Percentiles rank a stretch among this genome's conserved stretches.
Conservation (phyloP, 2,113 vertebrate species). For the Muscicapa adusta region DNA sequence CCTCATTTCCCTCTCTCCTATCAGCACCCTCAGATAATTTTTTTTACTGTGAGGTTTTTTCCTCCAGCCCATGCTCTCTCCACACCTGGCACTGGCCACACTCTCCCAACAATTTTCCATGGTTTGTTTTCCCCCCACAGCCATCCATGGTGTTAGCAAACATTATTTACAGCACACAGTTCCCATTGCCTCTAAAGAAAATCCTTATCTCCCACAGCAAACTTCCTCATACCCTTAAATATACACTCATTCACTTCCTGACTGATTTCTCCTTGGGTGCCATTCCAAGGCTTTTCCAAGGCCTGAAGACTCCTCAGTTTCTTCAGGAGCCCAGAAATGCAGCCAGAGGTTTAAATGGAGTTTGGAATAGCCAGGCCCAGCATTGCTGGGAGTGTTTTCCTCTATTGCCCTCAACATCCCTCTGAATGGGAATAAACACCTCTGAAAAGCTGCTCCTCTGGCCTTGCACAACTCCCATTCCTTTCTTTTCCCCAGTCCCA, state of each 20-base stretch:
- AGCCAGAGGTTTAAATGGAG: background rate
- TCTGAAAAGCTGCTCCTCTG: conserved; percentile 23
- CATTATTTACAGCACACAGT: background rate
- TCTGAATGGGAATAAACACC: conserved; percentile 49
- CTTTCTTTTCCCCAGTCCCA: conserved; percentile 3
- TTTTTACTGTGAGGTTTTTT: background rate
- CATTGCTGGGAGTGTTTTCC: background rate
- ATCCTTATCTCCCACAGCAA: background rate
- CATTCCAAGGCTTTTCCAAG: background rate
- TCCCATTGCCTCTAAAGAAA: background rate
- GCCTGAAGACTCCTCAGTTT: background rate
- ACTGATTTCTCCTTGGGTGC: background rate
- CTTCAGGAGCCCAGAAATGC: background rate
- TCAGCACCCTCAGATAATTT: background rate
- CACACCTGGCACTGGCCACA: background rate
- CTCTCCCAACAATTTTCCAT: background rate
- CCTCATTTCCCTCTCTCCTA: background rate
- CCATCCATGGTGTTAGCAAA: background rate
- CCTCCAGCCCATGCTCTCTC: background rate
- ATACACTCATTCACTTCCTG: background rate
- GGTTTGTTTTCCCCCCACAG: background rate
- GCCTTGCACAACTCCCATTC: conserved; percentile 20
- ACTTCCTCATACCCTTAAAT: background rate
- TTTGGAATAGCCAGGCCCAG: conserved; percentile 6
- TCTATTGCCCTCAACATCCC: background rate